Evolutionary conservation across 1,140 invertebrate species (phyloP).

Genomic region (Hylyphantes graminicola): DNA sequence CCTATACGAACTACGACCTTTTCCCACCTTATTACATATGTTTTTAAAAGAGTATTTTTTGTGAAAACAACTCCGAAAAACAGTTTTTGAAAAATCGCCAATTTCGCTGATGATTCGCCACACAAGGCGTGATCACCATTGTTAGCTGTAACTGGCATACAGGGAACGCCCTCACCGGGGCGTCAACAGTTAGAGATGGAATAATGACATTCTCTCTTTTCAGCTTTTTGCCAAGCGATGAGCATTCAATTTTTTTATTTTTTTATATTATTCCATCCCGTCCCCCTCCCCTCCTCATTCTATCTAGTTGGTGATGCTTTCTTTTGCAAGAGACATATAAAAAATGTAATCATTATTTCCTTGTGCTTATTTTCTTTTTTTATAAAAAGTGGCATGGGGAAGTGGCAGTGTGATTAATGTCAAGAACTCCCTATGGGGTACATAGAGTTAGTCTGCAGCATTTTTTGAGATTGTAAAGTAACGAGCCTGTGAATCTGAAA

Average conservation of each 20-base stretch:
- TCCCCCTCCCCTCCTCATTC: not conserved
- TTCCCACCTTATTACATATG: not conserved
- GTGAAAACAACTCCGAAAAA: no score
- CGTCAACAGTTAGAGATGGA: conserved; percentile 24
- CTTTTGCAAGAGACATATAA: no score
- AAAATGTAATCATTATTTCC: no score
- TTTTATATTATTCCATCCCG: not conserved
- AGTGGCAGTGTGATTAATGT: conserved; percentile 40
- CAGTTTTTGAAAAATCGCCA: no score
- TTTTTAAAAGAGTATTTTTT: not conserved
- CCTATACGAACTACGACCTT: not conserved
- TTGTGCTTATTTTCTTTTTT: not conserved
- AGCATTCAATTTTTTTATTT: conserved; percentile 10
- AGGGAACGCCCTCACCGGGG: conserved; percentile 38
- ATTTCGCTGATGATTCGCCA: no score
- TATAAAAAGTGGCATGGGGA: not conserved
- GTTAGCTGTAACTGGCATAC: not conserved
- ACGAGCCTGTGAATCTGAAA: no score
- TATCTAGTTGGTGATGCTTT: not conserved
- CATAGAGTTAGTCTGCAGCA: no score
- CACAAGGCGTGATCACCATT: not conserved
- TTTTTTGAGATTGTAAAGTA: no score
- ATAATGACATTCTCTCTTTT: conserved; percentile 50
- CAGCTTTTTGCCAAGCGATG: conserved; percentile 22
- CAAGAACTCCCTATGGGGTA: not conserved